These are phyloP conservation scores for Balanococcus diminutus DNA, from an alignment of 2,888 invertebrate genomes.

Conservation along the genomic window DNA sequence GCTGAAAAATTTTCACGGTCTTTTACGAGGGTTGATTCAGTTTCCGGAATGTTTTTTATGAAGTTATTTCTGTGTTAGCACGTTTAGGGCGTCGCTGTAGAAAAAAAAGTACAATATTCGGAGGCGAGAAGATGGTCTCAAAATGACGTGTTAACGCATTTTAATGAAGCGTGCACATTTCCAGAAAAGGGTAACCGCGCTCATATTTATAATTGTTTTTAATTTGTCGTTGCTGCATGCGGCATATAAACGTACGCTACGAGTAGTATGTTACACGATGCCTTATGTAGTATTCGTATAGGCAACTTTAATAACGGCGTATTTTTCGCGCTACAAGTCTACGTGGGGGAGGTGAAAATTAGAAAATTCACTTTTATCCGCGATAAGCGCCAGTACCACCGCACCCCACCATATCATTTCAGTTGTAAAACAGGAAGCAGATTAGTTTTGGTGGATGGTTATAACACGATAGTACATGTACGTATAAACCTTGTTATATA, in stretches of 20 bases:
- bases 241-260: background rate
- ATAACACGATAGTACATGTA: background rate
- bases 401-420: background rate
- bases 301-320: slow-evolving; percentile 16
- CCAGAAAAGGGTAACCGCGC: background rate
- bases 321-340: background rate
- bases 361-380: slow-evolving; percentile 22
- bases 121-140: background rate
- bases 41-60: slow-evolving; percentile 28
- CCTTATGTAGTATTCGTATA: background rate
- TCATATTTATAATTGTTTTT: slow-evolving; percentile 15
- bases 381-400: slow-evolving; percentile 25
- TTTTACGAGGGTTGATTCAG: slow-evolving; percentile 16
- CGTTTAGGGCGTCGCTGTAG: background rate
- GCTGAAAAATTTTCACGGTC: slow-evolving; percentile 8
- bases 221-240: background rate
- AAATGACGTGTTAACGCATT: slow-evolving; percentile 31
- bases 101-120: background rate
- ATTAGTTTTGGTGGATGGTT: background rate
- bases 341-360: background rate
- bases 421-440: slow-evolving; percentile 26
- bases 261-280: background rate
- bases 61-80: slow-evolving; percentile 9
- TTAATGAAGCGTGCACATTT: background rate
- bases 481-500: slow-evolving; percentile 15